Evolutionary conservation across 92 coral and sea anemone species (phyloP).

Genomic region (Heliopora coerulea): DNA sequence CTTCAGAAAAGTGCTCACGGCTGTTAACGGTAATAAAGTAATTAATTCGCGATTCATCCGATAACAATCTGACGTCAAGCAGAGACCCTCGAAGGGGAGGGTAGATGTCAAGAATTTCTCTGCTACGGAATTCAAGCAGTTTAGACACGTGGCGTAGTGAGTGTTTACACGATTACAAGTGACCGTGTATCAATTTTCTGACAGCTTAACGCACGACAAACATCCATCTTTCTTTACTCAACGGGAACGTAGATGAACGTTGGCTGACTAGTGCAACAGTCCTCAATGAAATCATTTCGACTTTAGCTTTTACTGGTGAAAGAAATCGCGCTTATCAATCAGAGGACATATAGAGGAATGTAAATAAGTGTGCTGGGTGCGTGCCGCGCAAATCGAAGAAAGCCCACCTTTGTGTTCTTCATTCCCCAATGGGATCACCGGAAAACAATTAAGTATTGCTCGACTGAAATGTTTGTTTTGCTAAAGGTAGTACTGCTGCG

Average conservation of each 20-base stretch:
- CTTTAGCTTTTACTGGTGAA: no score
- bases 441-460: constrained; percentile 5
- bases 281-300: no score
- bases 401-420: no score
- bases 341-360: no score
- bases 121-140: neutral
- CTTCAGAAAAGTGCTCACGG: no score
- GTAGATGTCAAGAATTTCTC: neutral
- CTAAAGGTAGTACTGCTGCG: neutral
- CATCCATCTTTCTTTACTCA: neutral
- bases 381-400: no score
- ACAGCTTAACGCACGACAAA: neutral
- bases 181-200: no score
- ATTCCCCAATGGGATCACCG: neutral
- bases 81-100: neutral
- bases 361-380: no score
- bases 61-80: neutral
- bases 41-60: neutral
- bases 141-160: neutral
- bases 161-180: neutral
- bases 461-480: constrained; percentile 16
- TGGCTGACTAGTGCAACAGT: no score
- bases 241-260: no score
- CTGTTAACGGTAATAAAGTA: neutral
- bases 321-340: no score